Evolutionary conservation across 2,113 vertebrate genomes (phyloP), one percentile per base, ranked within the genome.

Genomic region (Pseudonaja textilis): DNA sequence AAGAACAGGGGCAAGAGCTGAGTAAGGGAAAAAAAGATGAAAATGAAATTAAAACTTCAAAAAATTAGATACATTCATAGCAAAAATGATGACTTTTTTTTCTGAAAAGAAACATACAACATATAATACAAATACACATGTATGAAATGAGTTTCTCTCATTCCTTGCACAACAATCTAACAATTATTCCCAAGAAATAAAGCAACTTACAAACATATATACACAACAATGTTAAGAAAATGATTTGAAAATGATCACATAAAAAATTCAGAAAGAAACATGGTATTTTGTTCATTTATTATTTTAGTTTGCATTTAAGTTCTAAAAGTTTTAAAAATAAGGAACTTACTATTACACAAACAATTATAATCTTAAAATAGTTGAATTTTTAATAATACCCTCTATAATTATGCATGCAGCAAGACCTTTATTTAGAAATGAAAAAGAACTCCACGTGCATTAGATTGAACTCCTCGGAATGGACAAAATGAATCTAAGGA

Each of bases 1-100:
- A 97, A 97, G 96, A 97, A 97, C 97, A 97, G 97, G 97, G 97
- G 96, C 97, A 97, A 98, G 97, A 98, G 97, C 98, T 98, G 98
- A 98, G 98, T 97, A 97, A 96, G 98, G 97, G 97, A 97, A 96
- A 97, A 95, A 96, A 96, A 98, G 39, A 97, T 95, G 95, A 97
- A 96, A 96, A 97, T 50, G 96, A 97, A 93, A 98, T 97, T 96
- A 98, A 97, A 97, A 98, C 91, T 97, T 95, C 92, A 96, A 97
- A 96, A 96, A 96, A 89, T 97, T 96, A 96, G 96, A 96, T 89
- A 97, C 81, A 94, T 91, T 96, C 93, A 97, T 91, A 95, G 92
- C 96, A 96, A 97, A 96, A 95, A 89, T 91, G 93, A 95, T 47
- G 96, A 96, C 8, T 91, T 96, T 91, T 93, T 93, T 92, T 94